Percentiles rank a stretch among this genome's conserved stretches.
Evolutionary conservation across 2,113 vertebrate genomes (phyloP).

Genomic region (Burhinus oedicnemus): DNA sequence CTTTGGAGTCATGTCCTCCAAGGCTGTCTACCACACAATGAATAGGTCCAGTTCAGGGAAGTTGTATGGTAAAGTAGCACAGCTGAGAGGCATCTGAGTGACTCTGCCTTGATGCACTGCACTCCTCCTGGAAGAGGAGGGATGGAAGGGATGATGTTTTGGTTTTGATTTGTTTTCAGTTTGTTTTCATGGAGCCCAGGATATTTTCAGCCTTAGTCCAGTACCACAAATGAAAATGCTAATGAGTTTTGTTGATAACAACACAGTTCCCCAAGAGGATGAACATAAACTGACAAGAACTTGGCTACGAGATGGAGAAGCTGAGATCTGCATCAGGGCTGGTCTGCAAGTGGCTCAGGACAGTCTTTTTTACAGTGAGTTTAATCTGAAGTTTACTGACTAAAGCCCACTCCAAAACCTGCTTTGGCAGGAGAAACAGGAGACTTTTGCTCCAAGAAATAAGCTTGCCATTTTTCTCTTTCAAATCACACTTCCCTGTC

Average conservation of each 20-base stretch:
- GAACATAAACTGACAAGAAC: background rate
- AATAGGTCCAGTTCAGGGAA: background rate
- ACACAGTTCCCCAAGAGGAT: background rate
- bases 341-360: background rate
- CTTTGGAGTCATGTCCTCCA: background rate
- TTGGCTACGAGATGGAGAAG: background rate
- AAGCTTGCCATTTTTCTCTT: background rate
- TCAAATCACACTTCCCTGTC: background rate
- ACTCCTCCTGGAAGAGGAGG: background rate
- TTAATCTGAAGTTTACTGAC: background rate
- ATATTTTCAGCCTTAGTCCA: constrained; percentile 21
- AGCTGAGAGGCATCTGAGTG: background rate
- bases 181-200: background rate
- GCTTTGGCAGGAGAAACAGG: background rate
- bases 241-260: background rate
- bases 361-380: background rate
- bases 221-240: background rate
- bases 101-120: background rate
- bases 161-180: background rate
- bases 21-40: background rate
- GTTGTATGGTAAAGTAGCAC: background rate
- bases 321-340: background rate
- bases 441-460: background rate
- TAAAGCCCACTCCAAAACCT: background rate
- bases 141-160: background rate